Base-by-base conservation (phyloP, 2,113 vertebrate species). In the Hippocampus barbouri region DNA sequence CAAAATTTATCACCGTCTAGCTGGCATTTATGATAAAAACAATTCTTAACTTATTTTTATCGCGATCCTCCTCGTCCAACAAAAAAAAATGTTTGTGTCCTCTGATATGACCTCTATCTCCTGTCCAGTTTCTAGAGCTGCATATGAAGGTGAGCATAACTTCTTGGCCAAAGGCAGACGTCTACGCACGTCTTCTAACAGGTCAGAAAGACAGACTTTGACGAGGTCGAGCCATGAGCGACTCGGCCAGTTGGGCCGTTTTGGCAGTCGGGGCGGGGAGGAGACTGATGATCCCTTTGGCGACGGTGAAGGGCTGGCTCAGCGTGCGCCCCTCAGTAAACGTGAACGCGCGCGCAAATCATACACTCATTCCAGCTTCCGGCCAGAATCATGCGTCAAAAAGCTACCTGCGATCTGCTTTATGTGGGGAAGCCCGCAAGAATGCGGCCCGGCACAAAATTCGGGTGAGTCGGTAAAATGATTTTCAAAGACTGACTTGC, bases 391-490 rank as follows among this genome's bases (percentile, higher is more conserved):
- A 68, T 75, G 40, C 18, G 15, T 66, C 53, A 61, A 64, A n/a
- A 72, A 21, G 5, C n/a, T 21, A 20, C 65, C 15, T 40, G 47
- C 61, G 57, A 30, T 20, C 40, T 25, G 71, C 53, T 45, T 57
- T 80, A 51, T 71, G 30, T 76, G 59, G 68, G 74, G 40, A 71
- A 77, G n/a, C 23, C 56, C 68, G 63, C 61, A 66, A 27, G 72
- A 63, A 23, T 59, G 61, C 71, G 64, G 14, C 71, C 5, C 54
- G 25, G 60, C 76, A 62, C 38, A 56, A 45, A 34, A 68, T 16
- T 54, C 68, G 83, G 90, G 90, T 91, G 73, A 89, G 87, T 85
- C 60, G 56, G 38, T 4, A 54, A 75, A 74, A 54, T 2, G 15
- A 21, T 38, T 34, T 38, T 38, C 25, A 23, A 56, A 56, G 21